Percentiles rank a stretch among this genome's conserved stretches.
Conservation (phyloP, 2,797 vertebrate genomes). For the Phrynocephalus forsythii region DNA sequence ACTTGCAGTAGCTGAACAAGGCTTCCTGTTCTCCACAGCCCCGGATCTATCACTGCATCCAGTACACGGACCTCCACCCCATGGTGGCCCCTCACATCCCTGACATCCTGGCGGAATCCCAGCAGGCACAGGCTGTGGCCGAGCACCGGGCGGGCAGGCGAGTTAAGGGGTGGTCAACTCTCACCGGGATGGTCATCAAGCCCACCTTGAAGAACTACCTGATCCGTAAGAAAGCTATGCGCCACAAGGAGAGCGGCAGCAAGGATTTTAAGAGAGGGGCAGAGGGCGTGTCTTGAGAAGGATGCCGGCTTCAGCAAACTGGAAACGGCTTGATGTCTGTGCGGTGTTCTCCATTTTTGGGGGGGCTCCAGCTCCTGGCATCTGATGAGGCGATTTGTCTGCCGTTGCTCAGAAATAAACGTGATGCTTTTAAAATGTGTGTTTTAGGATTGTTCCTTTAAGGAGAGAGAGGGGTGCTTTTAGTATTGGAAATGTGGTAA, state of each 20-base stretch:
- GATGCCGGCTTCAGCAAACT: too few relatives aligned
- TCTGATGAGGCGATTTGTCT: not conserved
- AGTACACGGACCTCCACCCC: not conserved
- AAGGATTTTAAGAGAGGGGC: not conserved
- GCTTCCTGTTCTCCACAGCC: not conserved
- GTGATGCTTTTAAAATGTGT: too few relatives aligned
- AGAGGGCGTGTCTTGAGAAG: not conserved
- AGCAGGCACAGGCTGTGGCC: not conserved
- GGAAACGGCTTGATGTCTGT: not conserved
- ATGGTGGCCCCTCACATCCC: not conserved
- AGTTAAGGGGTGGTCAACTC: not conserved
- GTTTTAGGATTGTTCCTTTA: too few relatives aligned
- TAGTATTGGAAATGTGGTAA: too few relatives aligned
- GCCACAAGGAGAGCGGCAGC: too few relatives aligned
- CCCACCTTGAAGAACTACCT: slow-evolving; percentile 6
- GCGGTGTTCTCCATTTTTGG: too few relatives aligned
- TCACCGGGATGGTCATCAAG: not conserved
- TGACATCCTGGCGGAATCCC: not conserved
- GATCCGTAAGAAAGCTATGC: not conserved
- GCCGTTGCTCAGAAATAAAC: not conserved
- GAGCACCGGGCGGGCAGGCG: not conserved
- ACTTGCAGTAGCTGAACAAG: not conserved
- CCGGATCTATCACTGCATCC: slow-evolving; percentile 38
- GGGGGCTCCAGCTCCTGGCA: not conserved
- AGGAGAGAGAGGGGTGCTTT: not conserved